Evolutionary conservation across 2,888 invertebrate species (phyloP).

Genomic region (Gandaritis pyraliata): DNA sequence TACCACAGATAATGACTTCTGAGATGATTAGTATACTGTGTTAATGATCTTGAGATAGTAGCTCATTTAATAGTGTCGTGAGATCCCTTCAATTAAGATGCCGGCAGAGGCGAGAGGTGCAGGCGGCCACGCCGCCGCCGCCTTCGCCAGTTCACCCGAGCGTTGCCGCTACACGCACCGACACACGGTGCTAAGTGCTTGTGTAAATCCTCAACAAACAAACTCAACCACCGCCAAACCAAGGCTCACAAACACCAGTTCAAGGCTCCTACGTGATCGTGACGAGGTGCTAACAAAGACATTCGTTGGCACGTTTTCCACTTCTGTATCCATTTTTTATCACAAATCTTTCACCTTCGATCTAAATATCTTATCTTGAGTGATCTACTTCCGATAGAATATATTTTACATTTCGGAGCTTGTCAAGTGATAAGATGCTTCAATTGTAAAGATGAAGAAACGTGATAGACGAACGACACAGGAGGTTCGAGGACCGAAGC

Average conservation of each 20-base stretch:
- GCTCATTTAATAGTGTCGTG: slow-evolving; percentile 45
- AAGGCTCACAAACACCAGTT: slow-evolving; percentile 50
- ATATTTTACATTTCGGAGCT: slow-evolving; percentile 41
- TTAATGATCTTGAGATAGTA: slow-evolving; percentile 59
- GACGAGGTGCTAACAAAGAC: slow-evolving; percentile 69
- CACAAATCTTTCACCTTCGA: slow-evolving; percentile 69
- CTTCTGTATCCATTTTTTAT: slow-evolving; percentile 70
- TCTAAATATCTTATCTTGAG: slow-evolving; percentile 72
- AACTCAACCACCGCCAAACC: slow-evolving; percentile 36
- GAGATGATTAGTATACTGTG: slow-evolving; percentile 38
- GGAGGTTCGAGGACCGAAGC: slow-evolving; percentile 50
- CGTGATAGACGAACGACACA: slow-evolving; percentile 63
- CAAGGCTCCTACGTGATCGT: slow-evolving; percentile 73
- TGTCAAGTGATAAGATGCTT: slow-evolving; percentile 47
- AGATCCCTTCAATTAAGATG: slow-evolving; percentile 66
- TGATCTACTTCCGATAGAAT: slow-evolving; percentile 55
- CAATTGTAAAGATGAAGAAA: slow-evolving; percentile 69
- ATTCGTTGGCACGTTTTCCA: slow-evolving; percentile 68
- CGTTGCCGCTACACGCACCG: slow-evolving; percentile 44
- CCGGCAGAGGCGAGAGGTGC: slow-evolving; percentile 44
- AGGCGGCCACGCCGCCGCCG: slow-evolving; percentile 32
- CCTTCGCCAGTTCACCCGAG: slow-evolving; percentile 61
- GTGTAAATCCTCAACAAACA: slow-evolving; percentile 64
- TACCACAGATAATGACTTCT: not conserved
- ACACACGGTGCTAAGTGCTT: slow-evolving; percentile 53